Evolutionary conservation across 2,888 invertebrate species (phyloP), one percentile per base, ranked within the genome.

Genomic region (Cheilosia vernalis): DNA sequence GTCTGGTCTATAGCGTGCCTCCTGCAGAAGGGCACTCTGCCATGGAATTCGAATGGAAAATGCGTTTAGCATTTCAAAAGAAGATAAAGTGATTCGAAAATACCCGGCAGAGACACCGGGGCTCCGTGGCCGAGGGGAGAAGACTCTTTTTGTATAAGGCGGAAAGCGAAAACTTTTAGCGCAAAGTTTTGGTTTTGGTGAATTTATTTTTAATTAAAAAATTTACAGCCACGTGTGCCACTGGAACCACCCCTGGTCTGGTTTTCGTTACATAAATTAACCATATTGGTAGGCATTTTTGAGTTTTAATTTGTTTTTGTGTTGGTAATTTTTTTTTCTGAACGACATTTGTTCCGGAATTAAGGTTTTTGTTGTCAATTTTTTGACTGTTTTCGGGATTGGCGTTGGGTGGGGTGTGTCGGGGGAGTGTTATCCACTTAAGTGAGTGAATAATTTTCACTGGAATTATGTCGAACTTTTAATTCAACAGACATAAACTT

Each of bases 121-220:
- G n/a, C 33, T 19, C 51, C 19, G 13, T 27, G 27, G 19, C 17
- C 56, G 53, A 19, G 61, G 33, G 42, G 33, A 47, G 66, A 19
- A 42, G 49, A 30, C 19, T 24, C n/a, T n/a, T n/a, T 47, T 30
- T 30, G 30, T 30, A 9, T 30, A 30, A 30, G 1, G 7, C 30
- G 7, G 30, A 42, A 66, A 51, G 19, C 19, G 19, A 56, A 67
- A 77, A 51, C 53, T 77, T 76, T 77, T 47, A 13, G 40, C 51
- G 27, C 15, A 30, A 76, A 60, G 76, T 72, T 70, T 78, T 79
- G 61, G 60, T 78, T 78, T 61, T 67, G 73, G 44, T 73, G 73
- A 84, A 84, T 84, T 84, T 79, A 84, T 84, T 79, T 84, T 84
- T 79, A 84, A 84, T 84, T 84, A 84, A 84, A 84, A 73, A 84